A percentile compares a stretch with the other conserved stretches of the same genome.
Conservation (phyloP, 2,113 vertebrate genomes). For the Solenodon paradoxus region DNA sequence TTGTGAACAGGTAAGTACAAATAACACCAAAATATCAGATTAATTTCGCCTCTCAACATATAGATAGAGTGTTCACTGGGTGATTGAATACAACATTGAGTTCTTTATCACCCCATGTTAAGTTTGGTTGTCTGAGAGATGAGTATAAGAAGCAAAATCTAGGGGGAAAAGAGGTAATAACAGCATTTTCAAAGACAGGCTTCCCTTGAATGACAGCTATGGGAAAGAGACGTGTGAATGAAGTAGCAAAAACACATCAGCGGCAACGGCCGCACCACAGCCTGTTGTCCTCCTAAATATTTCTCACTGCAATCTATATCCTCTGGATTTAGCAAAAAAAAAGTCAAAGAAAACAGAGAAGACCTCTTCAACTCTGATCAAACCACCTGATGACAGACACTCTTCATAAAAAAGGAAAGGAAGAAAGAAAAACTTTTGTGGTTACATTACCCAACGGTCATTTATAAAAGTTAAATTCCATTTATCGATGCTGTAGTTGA, state of each 20-base stretch:
- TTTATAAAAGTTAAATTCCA: slow-evolving; percentile 46
- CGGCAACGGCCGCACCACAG: background rate
- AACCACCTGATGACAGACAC: background rate
- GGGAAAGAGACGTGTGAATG: background rate
- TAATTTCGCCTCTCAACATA: background rate
- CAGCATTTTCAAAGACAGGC: background rate
- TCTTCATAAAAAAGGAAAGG: background rate
- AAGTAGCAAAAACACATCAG: background rate
- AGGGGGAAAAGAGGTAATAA: background rate
- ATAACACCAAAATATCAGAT: slow-evolving; percentile 1
- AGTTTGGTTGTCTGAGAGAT: background rate
- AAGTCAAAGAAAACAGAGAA: background rate
- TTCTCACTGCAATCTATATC: background rate
- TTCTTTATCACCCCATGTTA: background rate
- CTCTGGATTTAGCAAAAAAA: background rate
- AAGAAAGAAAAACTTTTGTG: background rate
- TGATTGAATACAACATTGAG: background rate
- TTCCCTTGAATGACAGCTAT: background rate
- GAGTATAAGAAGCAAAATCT: background rate
- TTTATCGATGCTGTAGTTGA: background rate
- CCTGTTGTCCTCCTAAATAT: background rate
- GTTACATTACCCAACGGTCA: background rate
- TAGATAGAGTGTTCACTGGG: background rate
- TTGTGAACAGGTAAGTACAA: slow-evolving; percentile 14
- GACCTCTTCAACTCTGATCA: background rate